These are phyloP conservation scores for Lutraria lutraria DNA, from an alignment of 2,888 invertebrate species.

Conservation along the genomic window DNA sequence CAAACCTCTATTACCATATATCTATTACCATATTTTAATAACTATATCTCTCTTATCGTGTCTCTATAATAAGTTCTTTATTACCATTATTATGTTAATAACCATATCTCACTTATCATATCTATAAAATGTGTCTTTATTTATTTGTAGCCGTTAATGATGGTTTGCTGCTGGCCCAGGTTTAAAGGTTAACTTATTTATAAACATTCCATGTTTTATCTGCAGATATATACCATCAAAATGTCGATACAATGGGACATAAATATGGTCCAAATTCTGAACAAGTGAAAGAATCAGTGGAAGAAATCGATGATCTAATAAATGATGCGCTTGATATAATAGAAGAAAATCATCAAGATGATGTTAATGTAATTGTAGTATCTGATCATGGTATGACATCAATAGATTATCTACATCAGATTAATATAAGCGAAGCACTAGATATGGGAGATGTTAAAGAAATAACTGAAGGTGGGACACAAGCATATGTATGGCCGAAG, in stretches of 20 bases:
- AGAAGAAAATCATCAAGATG: slow-evolving; percentile 42
- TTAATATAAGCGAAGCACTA: slow-evolving; percentile 68
- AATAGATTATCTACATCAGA: slow-evolving; percentile 62
- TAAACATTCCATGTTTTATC: background rate
- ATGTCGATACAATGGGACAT: slow-evolving; percentile 73
- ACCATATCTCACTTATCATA: too few relatives aligned
- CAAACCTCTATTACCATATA: too few relatives aligned
- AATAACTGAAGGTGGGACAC: slow-evolving; percentile 69
- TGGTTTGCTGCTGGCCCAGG: too few relatives aligned
- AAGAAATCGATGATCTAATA: slow-evolving; percentile 67
- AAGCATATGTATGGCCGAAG: slow-evolving; percentile 74
- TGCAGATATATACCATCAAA: slow-evolving; percentile 75
- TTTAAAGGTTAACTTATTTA: too few relatives aligned
- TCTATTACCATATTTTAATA: too few relatives aligned
- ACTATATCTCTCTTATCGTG: too few relatives aligned
- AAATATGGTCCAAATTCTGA: slow-evolving; percentile 69
- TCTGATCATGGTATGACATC: slow-evolving; percentile 81
- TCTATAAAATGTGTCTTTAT: too few relatives aligned
- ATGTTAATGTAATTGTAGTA: slow-evolving; percentile 74
- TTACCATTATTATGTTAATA: too few relatives aligned
- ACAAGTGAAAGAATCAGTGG: slow-evolving; percentile 63
- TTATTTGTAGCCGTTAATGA: too few relatives aligned
- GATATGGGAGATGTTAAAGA: slow-evolving; percentile 61
- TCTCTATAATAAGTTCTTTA: too few relatives aligned
- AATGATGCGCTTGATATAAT: slow-evolving; percentile 61